Evolutionary conservation across 92 coral and sea anemone species (phyloP).

Genomic region (Pocillopora meandrina): DNA sequence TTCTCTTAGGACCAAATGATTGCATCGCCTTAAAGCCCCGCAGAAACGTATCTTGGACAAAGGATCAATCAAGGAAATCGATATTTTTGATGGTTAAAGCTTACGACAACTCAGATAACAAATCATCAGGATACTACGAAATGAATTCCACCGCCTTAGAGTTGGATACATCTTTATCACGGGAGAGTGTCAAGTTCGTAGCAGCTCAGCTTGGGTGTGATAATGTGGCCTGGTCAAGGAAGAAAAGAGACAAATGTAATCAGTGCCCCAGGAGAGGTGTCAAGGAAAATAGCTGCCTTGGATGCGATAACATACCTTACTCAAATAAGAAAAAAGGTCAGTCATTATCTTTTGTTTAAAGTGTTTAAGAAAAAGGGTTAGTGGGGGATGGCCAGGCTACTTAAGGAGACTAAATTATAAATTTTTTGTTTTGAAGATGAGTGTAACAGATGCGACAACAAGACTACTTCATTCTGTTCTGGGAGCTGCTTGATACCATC

Average conservation of each 20-base stretch:
- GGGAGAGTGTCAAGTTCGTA: slow-evolving; percentile 8
- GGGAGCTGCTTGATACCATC: background rate
- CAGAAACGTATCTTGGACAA: slow-evolving; percentile 1
- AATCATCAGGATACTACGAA: slow-evolving; percentile 1
- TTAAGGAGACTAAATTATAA: background rate
- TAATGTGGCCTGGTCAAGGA: slow-evolving; percentile 41
- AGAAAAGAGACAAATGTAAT: slow-evolving; percentile 51
- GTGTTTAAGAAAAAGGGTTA: background rate
- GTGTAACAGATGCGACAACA: slow-evolving; percentile 12
- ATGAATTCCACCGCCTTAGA: slow-evolving; percentile 5
- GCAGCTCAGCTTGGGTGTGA: slow-evolving; percentile 57
- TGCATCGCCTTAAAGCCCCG: slow-evolving; percentile 1
- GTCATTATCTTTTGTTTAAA: background rate
- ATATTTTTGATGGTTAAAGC: background rate
- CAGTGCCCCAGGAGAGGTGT: slow-evolving; percentile 6
- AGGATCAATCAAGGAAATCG: background rate
- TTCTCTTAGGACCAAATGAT: slow-evolving; percentile 11
- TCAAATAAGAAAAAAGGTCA: slow-evolving; percentile 33
- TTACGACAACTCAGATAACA: slow-evolving; percentile 39
- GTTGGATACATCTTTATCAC: slow-evolving; percentile 6
- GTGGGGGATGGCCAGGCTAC: background rate
- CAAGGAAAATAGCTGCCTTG: slow-evolving; percentile 31
- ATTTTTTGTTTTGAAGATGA: slow-evolving; percentile 20
- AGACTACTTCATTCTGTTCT: background rate
- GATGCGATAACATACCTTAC: slow-evolving; percentile 35